Evolutionary conservation across 2,113 vertebrate species (phyloP), one percentile per base, ranked within the genome.

Genomic region (Scomber scombrus): DNA sequence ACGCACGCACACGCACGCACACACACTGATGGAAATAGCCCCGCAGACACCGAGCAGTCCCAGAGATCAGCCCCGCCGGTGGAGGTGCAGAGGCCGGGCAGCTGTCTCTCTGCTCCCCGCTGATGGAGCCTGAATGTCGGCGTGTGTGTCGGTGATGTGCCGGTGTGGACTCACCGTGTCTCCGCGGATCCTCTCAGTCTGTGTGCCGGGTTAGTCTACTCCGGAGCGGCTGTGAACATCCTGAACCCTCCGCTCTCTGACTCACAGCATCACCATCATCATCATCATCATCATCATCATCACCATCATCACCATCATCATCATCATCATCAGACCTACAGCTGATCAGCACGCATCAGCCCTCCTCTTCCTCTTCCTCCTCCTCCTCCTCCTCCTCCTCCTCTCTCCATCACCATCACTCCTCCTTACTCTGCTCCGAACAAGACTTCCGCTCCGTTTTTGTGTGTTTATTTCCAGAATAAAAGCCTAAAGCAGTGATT

Each of bases 221-320:
- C 66, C 29, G 61, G 71, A 58, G 88, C 75, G 82, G 78, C 80
- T 86, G 58, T 80, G 80, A 85, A 73, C 82, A 86, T 87, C 85
- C 81, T 70, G 83, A 77, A 80, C 47, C 77, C 62, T 78, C 81
- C 58, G 77, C 80, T 85, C 68, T 91, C 71, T 91, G 87, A 90
- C 68, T 92, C 88, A 90, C 80, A 80, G 46, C 83, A 77, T 51
- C 78, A 80, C 8, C 70, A 55, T 15, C 85, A 75, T 19, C 72
- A 65, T 18, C 89, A 71, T 57, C 88, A 77, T 60, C 81, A 69
- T 18, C 85, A 62, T 26, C 85, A 62, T 65, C 83, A 77, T 29
- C 71, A 77, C 21, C 71, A 62, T 67, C 62, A 82, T 57, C 88
- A 77, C 55, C 81, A 69, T 18, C 85, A 62, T 26, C 85, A 62